phyloP scores from a whole-genome alignment of 2,113 vertebrate genomes.

The Plestiodon gilberti region DNA sequence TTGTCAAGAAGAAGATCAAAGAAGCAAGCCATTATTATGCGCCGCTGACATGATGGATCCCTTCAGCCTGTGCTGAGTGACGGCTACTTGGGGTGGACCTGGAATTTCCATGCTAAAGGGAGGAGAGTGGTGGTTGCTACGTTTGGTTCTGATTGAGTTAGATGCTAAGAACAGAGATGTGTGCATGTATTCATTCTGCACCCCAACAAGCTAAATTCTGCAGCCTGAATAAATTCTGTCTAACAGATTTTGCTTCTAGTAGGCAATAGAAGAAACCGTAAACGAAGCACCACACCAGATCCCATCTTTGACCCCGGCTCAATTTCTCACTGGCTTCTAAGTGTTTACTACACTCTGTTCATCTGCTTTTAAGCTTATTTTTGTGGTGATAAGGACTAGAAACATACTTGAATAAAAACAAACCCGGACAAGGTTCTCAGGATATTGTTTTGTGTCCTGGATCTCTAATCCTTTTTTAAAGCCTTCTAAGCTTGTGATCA shows the following conservation, averaged over 20 bases:
- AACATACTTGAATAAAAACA: not conserved
- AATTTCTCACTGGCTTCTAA: not conserved
- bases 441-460: not conserved
- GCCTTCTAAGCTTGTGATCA: not conserved
- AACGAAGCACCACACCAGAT: not conserved
- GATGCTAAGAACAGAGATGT: not conserved
- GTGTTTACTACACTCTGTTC: not conserved
- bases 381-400: not conserved
- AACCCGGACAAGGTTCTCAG: not conserved
- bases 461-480: not conserved
- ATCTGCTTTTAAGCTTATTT: not conserved
- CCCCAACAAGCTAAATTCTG: not conserved
- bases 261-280: too few species aligned
- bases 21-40: slow-evolving; percentile 51
- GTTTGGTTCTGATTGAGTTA: not conserved
- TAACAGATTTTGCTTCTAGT: not conserved
- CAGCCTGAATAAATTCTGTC: not conserved
- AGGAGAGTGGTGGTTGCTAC: not conserved
- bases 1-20: slow-evolving; percentile 61
- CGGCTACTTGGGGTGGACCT: not conserved
- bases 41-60: slow-evolving; percentile 44
- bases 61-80: not conserved
- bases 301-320: not conserved
- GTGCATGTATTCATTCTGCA: not conserved
- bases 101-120: not conserved